Evolutionary conservation across 2,113 vertebrate genomes (phyloP).

Genomic region (Scophthalmus maximus): DNA sequence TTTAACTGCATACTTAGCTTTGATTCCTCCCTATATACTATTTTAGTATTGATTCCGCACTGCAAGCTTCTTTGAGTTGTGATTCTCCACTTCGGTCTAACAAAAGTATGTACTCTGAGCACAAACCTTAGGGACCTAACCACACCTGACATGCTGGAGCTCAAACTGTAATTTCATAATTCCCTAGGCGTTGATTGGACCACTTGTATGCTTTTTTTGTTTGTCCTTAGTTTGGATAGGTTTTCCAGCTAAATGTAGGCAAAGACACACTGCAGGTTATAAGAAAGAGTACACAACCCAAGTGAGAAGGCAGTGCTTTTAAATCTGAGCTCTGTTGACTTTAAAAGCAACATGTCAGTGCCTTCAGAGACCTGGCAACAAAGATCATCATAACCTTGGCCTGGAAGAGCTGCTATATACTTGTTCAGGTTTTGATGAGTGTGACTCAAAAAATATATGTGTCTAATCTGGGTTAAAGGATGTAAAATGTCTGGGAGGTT

Average conservation of each 20-base stretch:
- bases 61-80: conserved; percentile 38
- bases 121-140: conserved; percentile 23
- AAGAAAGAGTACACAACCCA: conserved; percentile 34
- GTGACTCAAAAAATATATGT: conserved; percentile 22
- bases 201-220: conserved; percentile 36
- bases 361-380: conserved; percentile 40
- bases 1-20: conserved; percentile 61
- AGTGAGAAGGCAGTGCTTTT: conserved; percentile 47
- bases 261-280: conserved; percentile 13
- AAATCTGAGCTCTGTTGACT: conserved; percentile 35
- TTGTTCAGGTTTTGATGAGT: conserved; percentile 53
- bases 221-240: conserved; percentile 33
- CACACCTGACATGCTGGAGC: conserved; percentile 18
- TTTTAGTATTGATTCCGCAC: conserved; percentile 61
- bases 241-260: conserved; percentile 27
- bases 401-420: conserved; percentile 42
- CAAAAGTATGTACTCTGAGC: conserved; percentile 53
- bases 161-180: conserved; percentile 40
- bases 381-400: conserved; percentile 51
- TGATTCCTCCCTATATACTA: conserved; percentile 51
- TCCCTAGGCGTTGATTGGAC: conserved; percentile 36
- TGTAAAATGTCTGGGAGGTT: conserved; percentile 47
- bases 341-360: conserved; percentile 51
- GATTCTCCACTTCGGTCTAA: conserved; percentile 46
- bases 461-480: conserved; percentile 59